Evolutionary conservation across 2,797 vertebrate genomes (phyloP).

Genomic region (Brachyalestes nurse): DNA sequence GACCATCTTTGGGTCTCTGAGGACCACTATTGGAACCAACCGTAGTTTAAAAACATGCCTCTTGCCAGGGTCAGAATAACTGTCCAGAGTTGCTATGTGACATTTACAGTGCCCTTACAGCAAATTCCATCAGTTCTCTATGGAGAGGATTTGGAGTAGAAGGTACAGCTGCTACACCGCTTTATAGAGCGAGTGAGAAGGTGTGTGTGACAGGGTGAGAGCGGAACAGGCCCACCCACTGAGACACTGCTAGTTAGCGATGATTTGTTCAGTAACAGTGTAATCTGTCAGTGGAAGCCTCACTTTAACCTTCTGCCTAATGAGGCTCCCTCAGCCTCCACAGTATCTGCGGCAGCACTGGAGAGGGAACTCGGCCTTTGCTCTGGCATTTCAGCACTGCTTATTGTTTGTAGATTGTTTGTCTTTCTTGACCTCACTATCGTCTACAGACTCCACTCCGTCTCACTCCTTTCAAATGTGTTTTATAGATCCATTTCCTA

Average conservation of each 20-base stretch:
- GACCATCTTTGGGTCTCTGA: too few relatives aligned
- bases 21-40: background rate
- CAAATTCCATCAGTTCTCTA: background rate
- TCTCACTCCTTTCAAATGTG: conserved; percentile 11
- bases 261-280: conserved; percentile 48
- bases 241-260: conserved; percentile 14
- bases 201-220: conserved; percentile 23
- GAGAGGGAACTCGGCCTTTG: conserved; percentile 23
- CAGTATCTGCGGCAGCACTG: background rate
- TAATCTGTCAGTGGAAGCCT: conserved; percentile 33
- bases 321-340: conserved; percentile 21
- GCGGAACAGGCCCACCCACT: conserved; percentile 40
- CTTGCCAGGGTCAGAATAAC: background rate
- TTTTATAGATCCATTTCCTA: background rate
- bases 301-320: conserved; percentile 41
- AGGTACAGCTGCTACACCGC: background rate
- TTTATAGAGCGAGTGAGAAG: conserved; percentile 18
- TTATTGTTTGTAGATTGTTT: conserved; percentile 12
- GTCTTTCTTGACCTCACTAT: background rate
- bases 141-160: background rate
- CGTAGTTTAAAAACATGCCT: background rate
- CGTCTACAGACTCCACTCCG: background rate
- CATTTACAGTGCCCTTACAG: background rate
- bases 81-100: background rate
- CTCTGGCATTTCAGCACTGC: conserved; percentile 24